A percentile compares a stretch with the other conserved stretches of the same genome.
Evolutionary conservation across 2,888 invertebrate genomes (phyloP).

Genomic region (Nomada ferruginata): DNA sequence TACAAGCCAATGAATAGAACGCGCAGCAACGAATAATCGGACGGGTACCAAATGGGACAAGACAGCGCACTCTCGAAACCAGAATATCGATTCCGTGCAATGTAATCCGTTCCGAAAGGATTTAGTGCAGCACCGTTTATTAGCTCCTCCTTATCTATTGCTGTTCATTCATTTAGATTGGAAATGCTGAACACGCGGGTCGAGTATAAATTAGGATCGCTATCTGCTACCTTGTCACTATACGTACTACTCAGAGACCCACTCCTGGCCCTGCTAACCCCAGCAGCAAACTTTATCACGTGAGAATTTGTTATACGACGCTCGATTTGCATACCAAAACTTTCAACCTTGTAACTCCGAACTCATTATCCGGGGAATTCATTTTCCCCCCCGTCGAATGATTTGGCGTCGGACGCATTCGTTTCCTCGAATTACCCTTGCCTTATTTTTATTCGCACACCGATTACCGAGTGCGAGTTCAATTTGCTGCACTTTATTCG

Average conservation of each 20-base stretch:
- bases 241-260: constrained; percentile 44
- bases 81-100: constrained; percentile 32
- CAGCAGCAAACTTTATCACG: constrained; percentile 60
- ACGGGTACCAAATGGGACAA: constrained; percentile 13
- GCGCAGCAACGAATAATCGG: not conserved
- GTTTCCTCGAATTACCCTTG: not conserved
- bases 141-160: constrained; percentile 60
- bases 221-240: constrained; percentile 64
- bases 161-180: constrained; percentile 65
- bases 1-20: not conserved
- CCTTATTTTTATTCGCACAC: too few species aligned
- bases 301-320: constrained; percentile 54
- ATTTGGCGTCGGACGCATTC: not conserved
- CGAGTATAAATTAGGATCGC: constrained; percentile 71
- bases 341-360: constrained; percentile 13
- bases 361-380: not conserved
- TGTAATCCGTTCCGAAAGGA: constrained; percentile 43
- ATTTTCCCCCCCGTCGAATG: not conserved
- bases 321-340: constrained; percentile 32
- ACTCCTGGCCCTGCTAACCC: constrained; percentile 42
- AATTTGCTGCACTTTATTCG: too few species aligned
- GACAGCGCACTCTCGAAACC: constrained; percentile 15
- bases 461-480: too few species aligned
- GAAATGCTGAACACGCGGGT: constrained; percentile 63
- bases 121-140: constrained; percentile 55